Base-by-base conservation (phyloP, 1,140 invertebrate genomes). In the Drosophila baimaii region DNA sequence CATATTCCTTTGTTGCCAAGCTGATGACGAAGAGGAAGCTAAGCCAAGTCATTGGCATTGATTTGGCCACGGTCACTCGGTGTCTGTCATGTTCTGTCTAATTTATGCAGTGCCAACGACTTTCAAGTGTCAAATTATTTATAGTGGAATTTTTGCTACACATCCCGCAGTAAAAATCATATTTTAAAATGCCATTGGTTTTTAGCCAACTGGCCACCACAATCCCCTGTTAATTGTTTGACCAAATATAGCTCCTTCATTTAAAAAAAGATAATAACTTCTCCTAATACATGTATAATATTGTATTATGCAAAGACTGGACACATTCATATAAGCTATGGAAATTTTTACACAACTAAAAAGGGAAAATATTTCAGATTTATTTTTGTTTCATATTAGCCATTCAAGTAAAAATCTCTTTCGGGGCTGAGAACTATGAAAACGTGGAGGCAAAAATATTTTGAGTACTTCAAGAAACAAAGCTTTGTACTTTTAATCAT, bases 91-190 rank as follows among this genome's bases (percentile, higher is more conserved):
- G 31, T 62, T 78, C 35, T 86, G 44, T 66, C 78, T 75, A 86
- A 86, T 81, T 85, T 84, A 81, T 81, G 77, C 63, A 58, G 17
- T 68, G 47, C 39, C 58, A 64, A 52, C 59, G 39, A 59, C 37
- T 56, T 46, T 35, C 39, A 66, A 66, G 75, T 86, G 78, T 66
- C 63, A 84, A 84, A 84, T 85, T 85, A 85, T 84, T 85, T 74
- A 74, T 82, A 63, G 49, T 86, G 78, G 79, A 81, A 81, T 81
- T 79, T 85, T 79, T 81, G 73, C 69, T 61, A 70, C 56, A 75
- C 51, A 75, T 76, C 39, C 9, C 27, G 23, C 17, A 47, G 44
- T 55, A 58, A 41, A 49, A 21, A 13, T 21, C 29, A 33, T 19
- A 10, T 46, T 62, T 52, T 35, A 51, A 44, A 44, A 37, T 27